Evolutionary conservation across 2,113 vertebrate genomes (phyloP), one percentile per base, ranked within the genome.

Genomic region (Rhagologus leucostigma): DNA sequence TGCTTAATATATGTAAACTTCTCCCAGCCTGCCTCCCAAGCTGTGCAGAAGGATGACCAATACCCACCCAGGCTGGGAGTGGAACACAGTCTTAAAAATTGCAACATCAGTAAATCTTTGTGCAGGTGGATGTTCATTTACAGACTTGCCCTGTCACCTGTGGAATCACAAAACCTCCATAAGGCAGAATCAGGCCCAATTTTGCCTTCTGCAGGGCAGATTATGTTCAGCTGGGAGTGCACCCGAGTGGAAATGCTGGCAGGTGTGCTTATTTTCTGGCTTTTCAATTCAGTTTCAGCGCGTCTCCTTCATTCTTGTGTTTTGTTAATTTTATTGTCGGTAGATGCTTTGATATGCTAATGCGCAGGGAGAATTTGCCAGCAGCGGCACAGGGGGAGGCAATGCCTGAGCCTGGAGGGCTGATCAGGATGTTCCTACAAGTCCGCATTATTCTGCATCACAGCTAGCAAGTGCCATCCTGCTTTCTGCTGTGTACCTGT

Each of bases 291-390:
- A 4, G 37, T 52, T 96, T 49, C 53, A 74, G 30, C 1, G 1
- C 2, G 29, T 75, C 42, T 78, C 80, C 69, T 67, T 71, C 78
- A 13, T 70, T 83, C 79, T 70, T 39, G 8, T 37, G 42, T 85
- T 91, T 33, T 50, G 74, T 78, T 87, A 76, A 91, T 94, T 84
- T 73, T 76, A 42, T 37, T 89, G 78, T 13, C 41, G 50, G 35
- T 65, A 12, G 44, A 14, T 32, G 63, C 78, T 93, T 93, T 95
- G 91, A 91, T 88, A 74, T 80, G 84, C 46, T 90, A 79, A 91
- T 83, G 35, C 8, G 7, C 0, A 22, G 39, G 78, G 73, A 77
- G 70, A 70, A 57, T 46, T 90, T 77, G 78, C 89, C 89, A 77
- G 91, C 39, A 12, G 55, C 67, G 33, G 67, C 79, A 21, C 67